Evolutionary conservation across 2,797 vertebrate species (phyloP).

Genomic region (Sebastes alutus): DNA sequence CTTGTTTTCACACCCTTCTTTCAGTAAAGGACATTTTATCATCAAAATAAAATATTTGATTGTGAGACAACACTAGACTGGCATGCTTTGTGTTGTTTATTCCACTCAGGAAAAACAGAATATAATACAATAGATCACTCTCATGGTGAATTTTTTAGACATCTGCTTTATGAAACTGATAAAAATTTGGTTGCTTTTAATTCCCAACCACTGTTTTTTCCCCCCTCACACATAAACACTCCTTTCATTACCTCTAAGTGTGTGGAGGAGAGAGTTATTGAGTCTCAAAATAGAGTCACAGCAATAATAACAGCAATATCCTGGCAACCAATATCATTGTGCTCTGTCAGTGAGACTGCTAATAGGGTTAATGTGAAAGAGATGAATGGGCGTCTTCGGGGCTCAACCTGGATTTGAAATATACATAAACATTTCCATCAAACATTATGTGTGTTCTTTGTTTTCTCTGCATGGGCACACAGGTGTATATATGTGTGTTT

Average conservation of each 20-base stretch:
- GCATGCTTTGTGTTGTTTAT: neutral
- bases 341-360: constrained; percentile 49
- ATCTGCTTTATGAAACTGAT: neutral
- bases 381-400: constrained; percentile 57
- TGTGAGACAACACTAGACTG: neutral
- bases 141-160: neutral
- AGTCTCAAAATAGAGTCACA: constrained; percentile 60
- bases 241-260: constrained; percentile 35
- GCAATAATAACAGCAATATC: constrained; percentile 68
- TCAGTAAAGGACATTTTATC: neutral
- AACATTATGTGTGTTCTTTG: neutral
- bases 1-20: neutral
- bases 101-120: neutral
- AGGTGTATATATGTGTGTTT: neutral
- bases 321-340: constrained; percentile 58
- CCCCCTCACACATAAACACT: constrained; percentile 15
- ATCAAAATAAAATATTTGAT: neutral
- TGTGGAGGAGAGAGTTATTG: constrained; percentile 53
- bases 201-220: neutral
- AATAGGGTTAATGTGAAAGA: constrained; percentile 64
- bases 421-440: constrained; percentile 42
- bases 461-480: neutral
- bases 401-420: constrained; percentile 33
- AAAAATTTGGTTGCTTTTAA: constrained; percentile 4
- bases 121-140: neutral